These are phyloP conservation scores for Gymnoscopelus braueri DNA, from an alignment of 2,797 vertebrate genomes.

Conservation along the genomic window DNA sequence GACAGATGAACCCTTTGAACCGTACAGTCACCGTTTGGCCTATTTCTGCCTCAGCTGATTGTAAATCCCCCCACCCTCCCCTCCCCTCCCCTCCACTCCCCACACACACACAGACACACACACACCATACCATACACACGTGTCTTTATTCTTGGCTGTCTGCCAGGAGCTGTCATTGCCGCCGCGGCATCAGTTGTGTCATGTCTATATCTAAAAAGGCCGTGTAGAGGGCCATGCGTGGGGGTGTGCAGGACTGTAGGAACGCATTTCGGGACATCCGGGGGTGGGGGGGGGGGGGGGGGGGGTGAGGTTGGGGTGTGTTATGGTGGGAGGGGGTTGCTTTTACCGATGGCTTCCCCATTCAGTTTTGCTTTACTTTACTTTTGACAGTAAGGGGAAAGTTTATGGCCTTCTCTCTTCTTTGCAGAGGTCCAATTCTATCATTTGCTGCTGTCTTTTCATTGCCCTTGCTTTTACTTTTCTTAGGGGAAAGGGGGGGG, in stretches of 20 bases:
- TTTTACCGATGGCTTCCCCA: not conserved
- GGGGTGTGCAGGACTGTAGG: conserved; percentile 35
- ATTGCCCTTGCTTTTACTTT: conserved; percentile 3
- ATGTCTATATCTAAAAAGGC: conserved; percentile 65
- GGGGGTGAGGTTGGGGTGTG: no score
- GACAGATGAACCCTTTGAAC: conserved; percentile 71
- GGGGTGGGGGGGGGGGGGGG: no score
- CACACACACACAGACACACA: conserved; percentile 9
- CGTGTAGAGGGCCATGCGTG: conserved; percentile 9
- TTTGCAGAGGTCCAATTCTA: not conserved
- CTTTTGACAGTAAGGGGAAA: not conserved
- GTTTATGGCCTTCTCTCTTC: not conserved
- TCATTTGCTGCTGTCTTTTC: conserved; percentile 10
- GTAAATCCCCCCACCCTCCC: conserved; percentile 23
- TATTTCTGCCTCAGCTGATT: conserved; percentile 79
- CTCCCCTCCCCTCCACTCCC: no score
- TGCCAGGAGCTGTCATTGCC: conserved; percentile 74
- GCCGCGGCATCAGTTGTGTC: conserved; percentile 68
- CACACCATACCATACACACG: conserved; percentile 17
- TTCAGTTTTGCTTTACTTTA: not conserved
- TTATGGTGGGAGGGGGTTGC: not conserved
- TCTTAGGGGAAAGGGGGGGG: conserved; percentile 15
- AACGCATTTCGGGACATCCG: no score
- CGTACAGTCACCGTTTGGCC: conserved; percentile 70
- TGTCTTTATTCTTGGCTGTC: conserved; percentile 58